Conservation (phyloP, 2,888 invertebrate species). For the Thera obeliscata region DNA sequence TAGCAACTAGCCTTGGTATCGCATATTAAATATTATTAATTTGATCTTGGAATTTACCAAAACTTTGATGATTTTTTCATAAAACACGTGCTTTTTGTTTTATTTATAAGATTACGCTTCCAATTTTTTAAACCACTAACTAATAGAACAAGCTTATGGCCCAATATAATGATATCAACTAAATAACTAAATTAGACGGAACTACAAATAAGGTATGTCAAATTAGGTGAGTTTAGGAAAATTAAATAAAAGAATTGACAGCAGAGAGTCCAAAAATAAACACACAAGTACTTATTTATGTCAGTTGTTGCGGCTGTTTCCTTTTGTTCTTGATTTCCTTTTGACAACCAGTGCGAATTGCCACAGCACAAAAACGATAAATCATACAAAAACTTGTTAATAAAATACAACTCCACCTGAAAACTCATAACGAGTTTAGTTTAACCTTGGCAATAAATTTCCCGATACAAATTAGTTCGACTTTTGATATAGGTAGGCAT, state of each 20-base stretch:
- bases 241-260: too few relatives aligned
- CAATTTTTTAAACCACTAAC: too few relatives aligned
- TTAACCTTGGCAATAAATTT: conserved; percentile 79
- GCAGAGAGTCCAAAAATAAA: too few relatives aligned
- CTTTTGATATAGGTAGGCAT: conserved; percentile 62
- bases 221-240: too few relatives aligned
- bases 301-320: neutral
- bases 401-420: conserved; percentile 68
- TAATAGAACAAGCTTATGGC: too few relatives aligned
- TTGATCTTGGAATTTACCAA: conserved; percentile 53
- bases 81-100: too few relatives aligned
- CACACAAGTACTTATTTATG: too few relatives aligned
- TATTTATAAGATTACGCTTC: too few relatives aligned
- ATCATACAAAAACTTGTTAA: conserved; percentile 70
- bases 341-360: conserved; percentile 35
- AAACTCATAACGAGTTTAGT: conserved; percentile 80
- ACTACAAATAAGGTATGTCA: too few relatives aligned
- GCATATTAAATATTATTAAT: conserved; percentile 62
- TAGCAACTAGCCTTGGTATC: conserved; percentile 65
- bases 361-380: conserved; percentile 54
- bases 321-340: conserved; percentile 26
- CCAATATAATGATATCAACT: too few relatives aligned
- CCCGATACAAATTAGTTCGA: conserved; percentile 78
- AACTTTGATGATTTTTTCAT: conserved; percentile 13
- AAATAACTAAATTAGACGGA: too few relatives aligned